phyloP scores from a whole-genome alignment of 2,113 vertebrate species.

The Rhabdomys dilectus region DNA sequence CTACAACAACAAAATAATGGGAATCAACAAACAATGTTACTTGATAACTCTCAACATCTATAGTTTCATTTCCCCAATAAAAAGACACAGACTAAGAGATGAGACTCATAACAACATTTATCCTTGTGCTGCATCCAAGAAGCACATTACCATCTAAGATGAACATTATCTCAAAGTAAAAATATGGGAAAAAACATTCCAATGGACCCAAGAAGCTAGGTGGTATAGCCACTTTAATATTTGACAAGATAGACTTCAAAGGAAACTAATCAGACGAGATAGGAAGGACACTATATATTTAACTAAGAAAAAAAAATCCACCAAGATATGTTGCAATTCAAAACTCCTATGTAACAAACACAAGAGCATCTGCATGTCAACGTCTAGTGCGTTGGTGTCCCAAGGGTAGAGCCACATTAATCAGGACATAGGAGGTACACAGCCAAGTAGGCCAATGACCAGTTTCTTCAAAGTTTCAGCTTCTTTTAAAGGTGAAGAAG shows the following conservation, averaged over 20 bases:
- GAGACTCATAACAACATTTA: background rate
- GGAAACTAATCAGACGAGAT: background rate
- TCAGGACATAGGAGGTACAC: no score
- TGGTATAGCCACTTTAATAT: background rate
- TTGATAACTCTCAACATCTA: background rate
- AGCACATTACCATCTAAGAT: background rate
- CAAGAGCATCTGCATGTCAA: background rate
- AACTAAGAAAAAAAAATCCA: background rate
- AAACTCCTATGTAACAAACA: background rate
- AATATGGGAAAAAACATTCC: background rate
- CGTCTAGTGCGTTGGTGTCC: no score
- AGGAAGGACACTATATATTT: background rate
- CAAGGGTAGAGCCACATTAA: no score
- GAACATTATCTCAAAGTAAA: background rate
- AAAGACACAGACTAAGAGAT: background rate
- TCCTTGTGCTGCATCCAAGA: background rate
- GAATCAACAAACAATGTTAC: background rate
- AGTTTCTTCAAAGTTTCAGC: no score
- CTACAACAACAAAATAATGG: background rate
- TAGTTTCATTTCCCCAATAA: background rate
- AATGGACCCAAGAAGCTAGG: background rate
- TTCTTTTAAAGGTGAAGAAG: no score
- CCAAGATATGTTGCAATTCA: background rate
- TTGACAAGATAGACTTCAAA: background rate
- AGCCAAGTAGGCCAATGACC: no score